These are phyloP conservation scores for Agapornis roseicollis DNA, from an alignment of 2,113 vertebrate genomes.

Conservation along the genomic window DNA sequence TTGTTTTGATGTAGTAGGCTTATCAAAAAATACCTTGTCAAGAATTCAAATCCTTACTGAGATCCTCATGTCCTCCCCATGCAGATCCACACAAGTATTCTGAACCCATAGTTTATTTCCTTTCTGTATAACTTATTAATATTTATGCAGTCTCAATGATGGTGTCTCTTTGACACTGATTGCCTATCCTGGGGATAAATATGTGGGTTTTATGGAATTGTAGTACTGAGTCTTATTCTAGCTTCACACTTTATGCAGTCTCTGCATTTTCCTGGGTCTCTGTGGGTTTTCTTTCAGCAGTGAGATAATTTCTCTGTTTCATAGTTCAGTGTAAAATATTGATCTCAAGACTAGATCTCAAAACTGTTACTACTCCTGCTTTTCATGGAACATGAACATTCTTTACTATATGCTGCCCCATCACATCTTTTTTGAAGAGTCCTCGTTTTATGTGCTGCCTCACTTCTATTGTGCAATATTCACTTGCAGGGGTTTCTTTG, in stretches of 20 bases:
- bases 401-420: neutral
- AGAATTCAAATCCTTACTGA: neutral
- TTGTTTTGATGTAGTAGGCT: neutral
- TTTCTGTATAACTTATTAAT: neutral
- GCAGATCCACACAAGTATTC: neutral
- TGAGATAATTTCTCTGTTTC: neutral
- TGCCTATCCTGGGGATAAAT: neutral
- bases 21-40: neutral
- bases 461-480: neutral
- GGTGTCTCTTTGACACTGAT: neutral
- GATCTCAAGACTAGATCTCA: neutral
- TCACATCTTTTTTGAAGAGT: constrained; percentile 1
- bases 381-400: neutral
- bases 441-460: neutral
- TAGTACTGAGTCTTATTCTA: constrained; percentile 5
- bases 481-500: neutral
- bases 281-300: constrained; percentile 18
- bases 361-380: constrained; percentile 7
- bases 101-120: neutral
- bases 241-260: neutral
- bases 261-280: neutral
- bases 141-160: neutral
- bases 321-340: neutral
- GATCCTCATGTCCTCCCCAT: neutral
- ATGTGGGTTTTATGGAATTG: neutral